A percentile compares a stretch with the other conserved stretches of the same genome.
Evolutionary conservation across 2,797 vertebrate genomes (phyloP).

Genomic region (Poliocrania exsul): DNA sequence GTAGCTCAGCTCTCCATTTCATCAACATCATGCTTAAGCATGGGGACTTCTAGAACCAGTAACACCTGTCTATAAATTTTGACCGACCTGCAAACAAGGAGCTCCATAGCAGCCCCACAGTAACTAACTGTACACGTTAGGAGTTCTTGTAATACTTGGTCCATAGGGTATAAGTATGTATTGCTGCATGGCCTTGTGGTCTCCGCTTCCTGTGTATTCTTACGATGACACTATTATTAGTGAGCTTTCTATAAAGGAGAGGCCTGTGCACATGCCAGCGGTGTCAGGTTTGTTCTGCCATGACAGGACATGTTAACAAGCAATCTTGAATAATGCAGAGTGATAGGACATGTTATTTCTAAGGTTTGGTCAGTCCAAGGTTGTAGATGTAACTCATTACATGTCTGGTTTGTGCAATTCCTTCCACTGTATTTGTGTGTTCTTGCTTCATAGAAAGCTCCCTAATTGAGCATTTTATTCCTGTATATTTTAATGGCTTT

Average conservation of each 20-base stretch:
- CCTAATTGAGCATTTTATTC: conserved; percentile 53
- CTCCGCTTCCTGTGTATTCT: conserved; percentile 72
- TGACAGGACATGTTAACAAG: background rate
- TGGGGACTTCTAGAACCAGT: conserved; percentile 45
- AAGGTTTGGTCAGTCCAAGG: conserved; percentile 42
- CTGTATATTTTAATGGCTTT: conserved; percentile 69
- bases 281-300: conserved; percentile 50
- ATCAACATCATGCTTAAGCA: conserved; percentile 41
- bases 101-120: conserved; percentile 55
- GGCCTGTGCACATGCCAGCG: conserved; percentile 38
- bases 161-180: conserved; percentile 52
- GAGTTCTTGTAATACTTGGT: conserved; percentile 49
- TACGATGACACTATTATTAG: conserved; percentile 61
- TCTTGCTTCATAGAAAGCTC: conserved; percentile 65
- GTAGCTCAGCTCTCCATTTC: conserved; percentile 66
- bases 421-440: conserved; percentile 38
- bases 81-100: conserved; percentile 33
- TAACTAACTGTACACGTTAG: conserved; percentile 47
- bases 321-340: background rate
- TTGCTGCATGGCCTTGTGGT: conserved; percentile 75
- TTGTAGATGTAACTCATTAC: conserved; percentile 29
- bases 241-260: conserved; percentile 68
- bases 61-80: conserved; percentile 46
- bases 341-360: conserved; percentile 1
- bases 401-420: conserved; percentile 54